Percentiles rank a stretch among this genome's conserved stretches.
These are phyloP conservation scores for Chrysocyon brachyurus DNA, from an alignment of 2,797 vertebrate genomes.

Conservation along the genomic window DNA sequence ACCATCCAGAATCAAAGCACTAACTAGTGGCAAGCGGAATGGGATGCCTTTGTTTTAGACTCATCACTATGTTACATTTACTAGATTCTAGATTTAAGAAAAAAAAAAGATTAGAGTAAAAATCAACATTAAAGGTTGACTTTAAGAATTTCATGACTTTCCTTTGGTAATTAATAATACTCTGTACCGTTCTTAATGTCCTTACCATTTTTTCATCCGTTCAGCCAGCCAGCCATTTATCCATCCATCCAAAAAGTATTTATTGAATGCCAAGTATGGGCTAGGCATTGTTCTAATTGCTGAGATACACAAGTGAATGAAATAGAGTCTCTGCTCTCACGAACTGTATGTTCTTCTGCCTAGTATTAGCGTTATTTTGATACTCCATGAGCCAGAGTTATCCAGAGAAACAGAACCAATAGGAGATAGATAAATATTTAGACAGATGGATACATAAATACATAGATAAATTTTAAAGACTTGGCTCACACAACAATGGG, in stretches of 20 bases:
- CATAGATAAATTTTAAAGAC: neutral
- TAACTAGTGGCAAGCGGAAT: neutral
- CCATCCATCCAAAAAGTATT: neutral
- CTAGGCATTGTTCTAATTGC: neutral
- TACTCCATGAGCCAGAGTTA: neutral
- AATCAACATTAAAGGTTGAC: neutral
- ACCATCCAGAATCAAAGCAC: neutral
- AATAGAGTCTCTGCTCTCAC: neutral
- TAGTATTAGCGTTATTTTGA: neutral
- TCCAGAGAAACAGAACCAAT: neutral
- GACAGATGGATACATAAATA: neutral
- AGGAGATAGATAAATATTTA: neutral
- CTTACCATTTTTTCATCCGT: neutral
- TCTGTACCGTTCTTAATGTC: neutral
- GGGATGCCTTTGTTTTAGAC: neutral
- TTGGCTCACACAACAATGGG: neutral
- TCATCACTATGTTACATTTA: neutral
- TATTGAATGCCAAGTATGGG: neutral
- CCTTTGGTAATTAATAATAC: neutral
- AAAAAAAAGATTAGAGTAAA: neutral
- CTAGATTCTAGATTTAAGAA: neutral
- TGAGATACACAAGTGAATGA: neutral
- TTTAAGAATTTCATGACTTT: neutral
- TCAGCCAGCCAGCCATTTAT: neutral
- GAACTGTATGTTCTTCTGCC: neutral